Evolutionary conservation across 2,888 invertebrate species (phyloP), one percentile per base, ranked within the genome.

Genomic region (Siphlonurus alternatus): DNA sequence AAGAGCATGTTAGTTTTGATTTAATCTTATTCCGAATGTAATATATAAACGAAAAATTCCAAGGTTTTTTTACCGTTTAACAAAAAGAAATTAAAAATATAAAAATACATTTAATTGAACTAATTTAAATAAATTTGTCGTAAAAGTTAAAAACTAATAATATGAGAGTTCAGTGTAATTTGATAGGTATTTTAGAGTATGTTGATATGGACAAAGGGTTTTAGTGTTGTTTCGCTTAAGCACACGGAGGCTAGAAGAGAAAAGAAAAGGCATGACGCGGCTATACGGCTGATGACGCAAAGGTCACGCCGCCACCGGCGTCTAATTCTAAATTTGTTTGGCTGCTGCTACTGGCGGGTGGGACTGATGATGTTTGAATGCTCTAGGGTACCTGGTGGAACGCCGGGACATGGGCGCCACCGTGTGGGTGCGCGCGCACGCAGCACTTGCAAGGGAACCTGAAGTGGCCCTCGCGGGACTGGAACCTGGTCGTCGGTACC

Each of bases 401-500:
- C 81, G 84, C 60, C 80, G 86, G 65, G 79, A 81, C 64, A 75
- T 82, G 64, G 90, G 90, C n/a, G 84, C 88, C 0, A 82, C 87
- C 1, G 85, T 87, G 69, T 93, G 93, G 93, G 84, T 89, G 25
- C 83, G 88, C 67, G 88, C 91, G 7, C 84, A 87, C 10, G 88
- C 89, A 7, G 80, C 84, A 20, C 79, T 88, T 2, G 86, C 89
- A 24, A 76, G 80, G 38, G 81, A 82, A 53, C 86, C 87, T 24
- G 89, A 92, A 75, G 80, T 90, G 38, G 83, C 88, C 60, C 81
- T 93, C 54, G 85, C 87, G 68, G 91, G 91, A 22, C 79, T 93
- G 53, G 89, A 89, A 72, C 90, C 91, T 0, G 92, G 91, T 64
- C 88, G 89, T 82, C 81, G 88, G 62, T 92, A 93, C 75, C 90